Percentiles rank a stretch among this genome's conserved stretches.
Evolutionary conservation across 1,140 invertebrate genomes (phyloP).

Genomic region (Temnothorax longispinosus): DNA sequence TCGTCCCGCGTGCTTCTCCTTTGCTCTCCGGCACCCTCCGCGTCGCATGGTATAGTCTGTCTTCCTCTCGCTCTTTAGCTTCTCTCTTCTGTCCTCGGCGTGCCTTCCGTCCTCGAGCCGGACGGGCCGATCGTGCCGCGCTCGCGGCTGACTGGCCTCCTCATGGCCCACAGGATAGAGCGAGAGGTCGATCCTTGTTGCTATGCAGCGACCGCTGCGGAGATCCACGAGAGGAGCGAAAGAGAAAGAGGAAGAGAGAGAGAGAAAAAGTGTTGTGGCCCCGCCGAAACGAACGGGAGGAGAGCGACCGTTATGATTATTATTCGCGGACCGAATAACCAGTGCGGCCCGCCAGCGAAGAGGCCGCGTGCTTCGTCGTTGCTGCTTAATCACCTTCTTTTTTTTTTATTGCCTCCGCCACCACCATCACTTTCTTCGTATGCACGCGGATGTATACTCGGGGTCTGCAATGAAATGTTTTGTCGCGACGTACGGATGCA

Average conservation of each 20-base stretch:
- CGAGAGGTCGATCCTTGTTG: constrained; percentile 77
- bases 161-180: constrained; percentile 58
- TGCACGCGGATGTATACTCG: constrained; percentile 32
- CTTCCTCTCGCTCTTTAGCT: background rate
- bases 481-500: constrained; percentile 9
- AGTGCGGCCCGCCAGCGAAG: constrained; percentile 67
- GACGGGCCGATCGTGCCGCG: constrained; percentile 45
- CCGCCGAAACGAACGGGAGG: constrained; percentile 63
- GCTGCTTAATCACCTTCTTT: constrained; percentile 54
- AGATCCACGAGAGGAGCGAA: constrained; percentile 49
- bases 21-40: constrained; percentile 35
- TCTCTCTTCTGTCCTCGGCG: constrained; percentile 48
- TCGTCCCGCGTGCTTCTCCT: background rate
- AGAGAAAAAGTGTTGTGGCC: background rate
- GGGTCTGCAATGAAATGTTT: constrained; percentile 14
- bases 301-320: constrained; percentile 72
- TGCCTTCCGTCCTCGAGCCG: constrained; percentile 67
- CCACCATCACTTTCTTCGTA: constrained; percentile 28
- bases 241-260: constrained; percentile 29
- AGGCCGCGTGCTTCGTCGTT: constrained; percentile 53
- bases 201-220: constrained; percentile 75
- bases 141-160: constrained; percentile 51
- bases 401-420: constrained; percentile 34
- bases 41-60: constrained; percentile 32
- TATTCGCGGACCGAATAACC: constrained; percentile 74